phyloP scores from a whole-genome alignment of 1,140 invertebrate genomes.

The Apis cerana region DNA sequence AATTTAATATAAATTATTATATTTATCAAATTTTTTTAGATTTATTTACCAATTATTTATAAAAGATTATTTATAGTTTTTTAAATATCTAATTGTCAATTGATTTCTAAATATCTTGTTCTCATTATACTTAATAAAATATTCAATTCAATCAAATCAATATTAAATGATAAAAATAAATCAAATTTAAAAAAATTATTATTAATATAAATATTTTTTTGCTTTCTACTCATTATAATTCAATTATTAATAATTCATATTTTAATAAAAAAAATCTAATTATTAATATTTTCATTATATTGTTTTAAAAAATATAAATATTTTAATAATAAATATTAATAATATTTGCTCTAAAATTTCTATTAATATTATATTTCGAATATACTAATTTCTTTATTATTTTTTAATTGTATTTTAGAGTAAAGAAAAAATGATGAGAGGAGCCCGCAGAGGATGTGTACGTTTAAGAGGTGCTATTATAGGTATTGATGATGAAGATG shows the following conservation, averaged over 20 bases:
- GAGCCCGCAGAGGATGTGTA: conserved; percentile 97
- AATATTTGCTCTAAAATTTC: background rate
- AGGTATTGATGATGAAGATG: conserved; percentile 99
- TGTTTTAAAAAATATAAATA: background rate
- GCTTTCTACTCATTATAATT: background rate
- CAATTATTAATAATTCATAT: background rate
- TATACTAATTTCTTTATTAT: background rate
- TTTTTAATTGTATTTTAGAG: conserved; percentile 84
- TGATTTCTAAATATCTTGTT: conserved; percentile 10
- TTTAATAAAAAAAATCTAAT: background rate
- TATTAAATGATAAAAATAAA: background rate
- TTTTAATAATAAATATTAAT: background rate
- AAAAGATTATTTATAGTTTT: background rate
- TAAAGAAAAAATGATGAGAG: conserved; percentile 99
- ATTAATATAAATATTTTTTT: background rate
- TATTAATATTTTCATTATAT: background rate
- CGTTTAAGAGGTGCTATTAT: conserved; percentile 96
- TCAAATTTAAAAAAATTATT: background rate
- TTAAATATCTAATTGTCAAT: conserved; percentile 18
- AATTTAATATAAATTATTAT: background rate
- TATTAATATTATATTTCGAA: background rate
- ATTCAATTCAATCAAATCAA: background rate
- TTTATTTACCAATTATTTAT: background rate
- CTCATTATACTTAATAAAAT: background rate
- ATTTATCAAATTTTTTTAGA: background rate